Evolutionary conservation across 2,797 vertebrate genomes (phyloP), one percentile per base, ranked within the genome.

Genomic region (Otolemur crassicaudatus): DNA sequence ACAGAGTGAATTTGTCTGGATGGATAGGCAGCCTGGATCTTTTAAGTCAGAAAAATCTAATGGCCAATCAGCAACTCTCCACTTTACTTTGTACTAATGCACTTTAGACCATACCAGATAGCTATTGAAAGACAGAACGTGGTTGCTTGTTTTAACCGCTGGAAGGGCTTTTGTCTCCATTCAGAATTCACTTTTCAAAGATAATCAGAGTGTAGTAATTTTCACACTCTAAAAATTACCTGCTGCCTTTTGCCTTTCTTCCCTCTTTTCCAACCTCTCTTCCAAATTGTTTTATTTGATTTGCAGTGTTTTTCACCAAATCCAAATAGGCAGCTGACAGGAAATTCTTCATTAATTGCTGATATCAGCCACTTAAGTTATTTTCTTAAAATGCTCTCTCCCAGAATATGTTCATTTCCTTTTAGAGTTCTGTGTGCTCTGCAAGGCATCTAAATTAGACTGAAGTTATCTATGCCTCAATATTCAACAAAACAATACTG

Each of bases 341-440:
- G 83, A 95, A 89, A 43, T 88, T 83, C 49, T 83, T 83, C 90
- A 75, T 72, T 65, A 77, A 76, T 94, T 94, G 80, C 61, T 92
- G 49, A 37, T 95, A 40, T 81, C 5, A 11, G 65, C 90, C 65
- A 84, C 58, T 94, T 49, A 43, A 70, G 67, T 53, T 81, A 80
- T 76, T 97, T 96, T 97, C 94, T 95, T 94, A 92, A 87, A 96
- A 63, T 53, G 29, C 63, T 72, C 14, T 72, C 75, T 96, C 43
- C 65, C 60, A 84, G 82, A 75, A 88, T 83, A 60, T 67, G n/a
- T 79, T 79, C 37, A 17, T 17, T 96, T 92, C 49, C 73, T 94
- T 94, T 90, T 83, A 69, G 37, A 89, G 75, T 60, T 70, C 53
- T 77, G 8, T 95, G 67, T 81, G 22, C 83, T 87, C 49, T 69